Evolutionary conservation across 2,888 invertebrate species (phyloP), one percentile per base, ranked within the genome.

Genomic region (Arge pagana): DNA sequence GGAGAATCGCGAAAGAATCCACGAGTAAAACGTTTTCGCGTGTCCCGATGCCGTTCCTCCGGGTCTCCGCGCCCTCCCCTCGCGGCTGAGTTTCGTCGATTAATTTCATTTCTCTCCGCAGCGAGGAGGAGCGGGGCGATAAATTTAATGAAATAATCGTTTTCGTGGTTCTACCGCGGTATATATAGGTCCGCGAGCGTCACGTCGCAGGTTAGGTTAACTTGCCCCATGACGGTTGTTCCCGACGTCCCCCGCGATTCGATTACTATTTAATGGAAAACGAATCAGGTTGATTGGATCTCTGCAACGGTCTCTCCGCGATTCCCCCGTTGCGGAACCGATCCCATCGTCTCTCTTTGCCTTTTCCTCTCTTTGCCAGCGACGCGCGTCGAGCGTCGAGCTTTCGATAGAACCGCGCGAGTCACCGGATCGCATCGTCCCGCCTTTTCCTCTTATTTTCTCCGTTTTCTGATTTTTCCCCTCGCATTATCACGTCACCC

Each of bases 241-340:
- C 45, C 33, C 33, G 35, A 33, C 15, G n/a, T n/a, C n/a, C n/a
- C n/a, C n/a, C n/a, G 33, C 33, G 18, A 45, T 45, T 45, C 45
- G 45, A 45, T 45, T 45, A 45, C 45, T 45, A 24, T 45, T 45
- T 45, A 45, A 45, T 45, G 45, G 45, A 45, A 45, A 45, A 45
- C 45, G 35, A 45, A 45, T 45, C 45, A 45, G 24, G 33, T 16
- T 45, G 45, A 45, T 45, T 45, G 45, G 45, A 45, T 45, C 45
- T 45, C 33, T 35, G 21, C 31, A 23, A 4, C 15, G 23, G 15
- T 8, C 28, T 26, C 16, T 35, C 35, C 33, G 33, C 23, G 21
- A n/a, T 24, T 45, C 23, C 45, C 3, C 33, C 15, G 16, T 45
- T 45, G 4, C 33, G 45, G 35, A 45, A 23, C 33, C 18, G 15